These are phyloP conservation scores for Girardinichthys multiradiatus DNA, from an alignment of 2,113 vertebrate genomes.

Conservation along the genomic window DNA sequence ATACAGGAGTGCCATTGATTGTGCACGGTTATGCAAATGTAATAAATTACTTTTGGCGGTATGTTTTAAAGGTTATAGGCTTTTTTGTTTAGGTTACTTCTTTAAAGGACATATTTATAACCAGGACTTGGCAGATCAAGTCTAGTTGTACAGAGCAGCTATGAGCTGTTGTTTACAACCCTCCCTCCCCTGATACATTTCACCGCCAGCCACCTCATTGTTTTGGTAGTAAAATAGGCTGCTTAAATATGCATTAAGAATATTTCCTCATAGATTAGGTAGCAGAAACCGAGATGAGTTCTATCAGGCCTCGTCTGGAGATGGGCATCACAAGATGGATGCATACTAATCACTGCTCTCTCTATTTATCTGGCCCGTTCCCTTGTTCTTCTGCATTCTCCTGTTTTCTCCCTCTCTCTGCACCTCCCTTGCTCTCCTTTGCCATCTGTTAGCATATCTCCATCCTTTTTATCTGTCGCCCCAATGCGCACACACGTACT, in stretches of 20 bases:
- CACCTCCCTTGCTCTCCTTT: conserved; percentile 35
- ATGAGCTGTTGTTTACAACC: conserved; percentile 38
- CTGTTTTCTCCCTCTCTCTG: conserved; percentile 24
- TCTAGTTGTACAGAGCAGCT: conserved; percentile 22
- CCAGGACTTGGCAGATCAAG: conserved; percentile 11
- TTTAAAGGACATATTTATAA: not conserved
- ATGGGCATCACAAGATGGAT: conserved; percentile 35
- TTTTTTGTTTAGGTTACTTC: not conserved
- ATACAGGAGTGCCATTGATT: no score
- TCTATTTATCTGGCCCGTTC: conserved; percentile 37
- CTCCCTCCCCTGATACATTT: conserved; percentile 29
- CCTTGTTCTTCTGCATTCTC: conserved; percentile 33
- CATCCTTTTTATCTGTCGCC: conserved; percentile 61
- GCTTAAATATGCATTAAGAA: conserved; percentile 59
- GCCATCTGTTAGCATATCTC: conserved; percentile 65
- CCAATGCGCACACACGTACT: conserved; percentile 18
- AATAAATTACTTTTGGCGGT: no score
- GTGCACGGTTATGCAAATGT: no score
- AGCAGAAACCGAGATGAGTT: conserved; percentile 22
- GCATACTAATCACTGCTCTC: conserved; percentile 50
- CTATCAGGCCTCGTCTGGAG: conserved; percentile 35
- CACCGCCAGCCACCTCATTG: conserved; percentile 2
- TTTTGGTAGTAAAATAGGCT: conserved; percentile 52
- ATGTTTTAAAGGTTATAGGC: not conserved
- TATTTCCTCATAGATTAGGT: conserved; percentile 36